Evolutionary conservation across 2,797 vertebrate species (phyloP), one percentile per base, ranked within the genome.

Genomic region (Phataginus tricuspis): DNA sequence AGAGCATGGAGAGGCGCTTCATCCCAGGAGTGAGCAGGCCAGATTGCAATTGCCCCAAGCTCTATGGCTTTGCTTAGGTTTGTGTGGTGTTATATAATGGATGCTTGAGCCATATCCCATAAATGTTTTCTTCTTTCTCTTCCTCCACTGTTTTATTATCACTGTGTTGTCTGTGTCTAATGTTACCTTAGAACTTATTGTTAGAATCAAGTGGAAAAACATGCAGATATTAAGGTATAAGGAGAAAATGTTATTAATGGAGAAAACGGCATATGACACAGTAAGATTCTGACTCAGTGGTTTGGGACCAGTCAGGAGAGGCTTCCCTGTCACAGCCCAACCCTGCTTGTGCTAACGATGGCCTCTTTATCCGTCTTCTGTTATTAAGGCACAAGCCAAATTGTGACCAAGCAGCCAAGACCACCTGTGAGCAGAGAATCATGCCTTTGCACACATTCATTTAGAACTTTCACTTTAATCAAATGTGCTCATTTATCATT

Each of bases 181-280:
- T 82, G 12, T 87, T 55, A 7, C 42, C n/a, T 34, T 77, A 84
- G 11, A 23, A 15, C 66, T 66, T 34, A 7, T 66, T 79, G 53
- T 90, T 57, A 68, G 91, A 87, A 92, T 90, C 34, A 85, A 85
- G 42, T 7, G 55, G 80, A 69, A 88, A 91, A 71, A 59, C 18
- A 34, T 25, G 19, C 25, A 92, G 27, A 34, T 61, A 34, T 14
- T 79, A 55, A 82, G 9, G 55, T 51, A 0, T 49, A 74, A 29
- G 45, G 37, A 87, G 14, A 82, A 39, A 64, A 72, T 34, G 2
- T 7, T 79, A 29, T 53, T 68, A 53, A 49, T 31, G 6, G 7
- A 13, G 55, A 18, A 80, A 91, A 61, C 29, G 37, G 23, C 12
- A 79, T 18, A n/a, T 37, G 23, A 37, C 1, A 27, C 25, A 66